Evolutionary conservation across 2,113 vertebrate genomes (phyloP), one percentile per base, ranked within the genome.

Genomic region (Carassius auratus): DNA sequence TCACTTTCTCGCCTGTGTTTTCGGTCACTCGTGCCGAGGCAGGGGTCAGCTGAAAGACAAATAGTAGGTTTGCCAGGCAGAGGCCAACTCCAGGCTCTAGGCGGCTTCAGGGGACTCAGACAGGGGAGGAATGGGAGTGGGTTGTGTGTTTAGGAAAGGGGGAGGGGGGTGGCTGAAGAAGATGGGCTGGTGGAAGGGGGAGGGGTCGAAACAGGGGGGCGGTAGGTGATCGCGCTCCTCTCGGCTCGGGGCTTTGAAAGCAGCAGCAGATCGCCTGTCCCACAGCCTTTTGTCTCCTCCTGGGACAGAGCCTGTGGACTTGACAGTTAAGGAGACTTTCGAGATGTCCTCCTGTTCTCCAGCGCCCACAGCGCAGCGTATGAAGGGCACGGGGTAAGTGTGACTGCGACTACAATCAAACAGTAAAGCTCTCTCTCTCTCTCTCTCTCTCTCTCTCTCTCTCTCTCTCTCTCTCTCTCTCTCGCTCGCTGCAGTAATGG

Each of bases 41-140:
- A 95, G 96, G 95, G 95, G 96, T 97, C 96, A 96, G 92, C 95
- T 97, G 93, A 97, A 97, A 97, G 96, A 95, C 95, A 96, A 96
- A 96, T 92, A 92, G 90, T 93, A 90, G 87, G 91, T 89, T 91
- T 87, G 86, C 86, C n/a, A 64, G 83, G 87, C 87, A 86, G 73
- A 85, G 83, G 87, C 93, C 73, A 88, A 84, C 88, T 92, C 91
- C 90, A 73, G 76, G 88, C 81, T 88, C 87, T 68, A 48, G 81
- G 77, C 48, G 76, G 87, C 81, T 88, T 86, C 77, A 38, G 77
- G 77, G 45, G 76, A 92, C 87, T 92, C 89, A 52, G 84, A 87
- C 81, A 86, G 81, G 88, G 84, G 81, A 91, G 91, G 90, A 90
- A 89, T 86, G 76, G 89, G 85, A 92, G 89, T 89, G 87, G 84